Evolutionary conservation across 2,797 vertebrate species (phyloP), one percentile per base, ranked within the genome.

Genomic region (Xiphophorus birchmanni): DNA sequence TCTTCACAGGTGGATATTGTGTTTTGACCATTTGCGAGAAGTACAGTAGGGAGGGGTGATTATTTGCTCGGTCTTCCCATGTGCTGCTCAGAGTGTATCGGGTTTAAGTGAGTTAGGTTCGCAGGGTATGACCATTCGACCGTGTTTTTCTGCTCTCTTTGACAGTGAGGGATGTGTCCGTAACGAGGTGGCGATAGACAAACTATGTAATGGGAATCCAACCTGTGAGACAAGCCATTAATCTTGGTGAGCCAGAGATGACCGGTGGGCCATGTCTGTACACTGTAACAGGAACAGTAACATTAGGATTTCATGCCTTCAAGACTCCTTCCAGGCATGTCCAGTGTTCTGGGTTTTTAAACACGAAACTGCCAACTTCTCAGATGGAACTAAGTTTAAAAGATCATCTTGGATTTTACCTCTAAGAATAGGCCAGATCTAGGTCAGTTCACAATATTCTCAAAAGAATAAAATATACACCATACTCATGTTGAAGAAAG

Each of bases 171-270:
- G 92, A 95, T 89, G 92, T 85, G 89, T 79, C 77, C 76, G 67
- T 95, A 92, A 86, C 91, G 88, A 89, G 89, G 85, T 94, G 88
- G 67, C 82, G 92, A 96, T 83, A 69, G 91, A 95, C 88, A 86
- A 84, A 78, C 84, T 90, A 88, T 85, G 91, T 84, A 80, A 90
- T 91, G 85, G 84, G 84, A 90, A 91, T 89, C 91, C 91, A 92
- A 94, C 91, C 87, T 90, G 79, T 74, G 84, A 93, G 92, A 90
- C 90, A 76, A 79, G 91, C 91, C 92, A 90, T 91, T 92, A 90
- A 80, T 94, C 87, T 95, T 93, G 67, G 87, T 84, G 80, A 92
- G 88, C 80, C 86, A 88, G 86, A 85, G 94, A 92, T 92, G 92
- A 93, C 93, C 88, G 78, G 81, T 83, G 85, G 90, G 89, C 88